A percentile compares a stretch with the other conserved stretches of the same genome.
phyloP scores from a whole-genome alignment of 2,797 vertebrate genomes.

The Propithecus deckenii region DNA sequence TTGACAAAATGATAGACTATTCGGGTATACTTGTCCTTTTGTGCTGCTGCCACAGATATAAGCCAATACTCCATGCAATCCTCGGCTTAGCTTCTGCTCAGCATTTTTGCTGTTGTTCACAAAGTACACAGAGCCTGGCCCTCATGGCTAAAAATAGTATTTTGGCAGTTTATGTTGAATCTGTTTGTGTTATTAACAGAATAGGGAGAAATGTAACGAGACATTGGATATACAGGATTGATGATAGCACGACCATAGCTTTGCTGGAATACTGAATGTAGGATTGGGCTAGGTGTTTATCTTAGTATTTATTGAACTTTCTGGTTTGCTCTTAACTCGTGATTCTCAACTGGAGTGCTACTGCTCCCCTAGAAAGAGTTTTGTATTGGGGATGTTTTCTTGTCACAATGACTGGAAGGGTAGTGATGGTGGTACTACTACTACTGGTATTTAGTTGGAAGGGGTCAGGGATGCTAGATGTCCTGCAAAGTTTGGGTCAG shows the following conservation, averaged over 20 bases:
- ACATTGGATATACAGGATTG: background rate
- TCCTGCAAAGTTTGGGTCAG: background rate
- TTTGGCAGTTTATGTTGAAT: constrained; percentile 53
- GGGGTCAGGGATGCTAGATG: background rate
- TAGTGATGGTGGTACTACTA: background rate
- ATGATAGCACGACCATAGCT: background rate
- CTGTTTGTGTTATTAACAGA: constrained; percentile 45
- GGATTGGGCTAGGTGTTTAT: background rate
- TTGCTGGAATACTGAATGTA: background rate
- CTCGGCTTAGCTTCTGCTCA: background rate
- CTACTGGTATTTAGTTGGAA: background rate
- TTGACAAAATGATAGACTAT: background rate
- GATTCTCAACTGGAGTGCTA: background rate
- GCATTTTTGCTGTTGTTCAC: constrained; percentile 4
- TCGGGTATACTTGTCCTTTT: background rate
- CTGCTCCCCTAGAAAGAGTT: background rate
- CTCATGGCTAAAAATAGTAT: constrained; percentile 14
- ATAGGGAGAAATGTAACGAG: constrained; percentile 15
- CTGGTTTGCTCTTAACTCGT: background rate
- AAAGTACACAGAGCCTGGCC: background rate
- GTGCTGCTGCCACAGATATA: background rate
- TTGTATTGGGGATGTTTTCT: background rate
- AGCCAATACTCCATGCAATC: background rate
- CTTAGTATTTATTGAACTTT: background rate
- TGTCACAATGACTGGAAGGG: background rate